Evolutionary conservation across 2,888 invertebrate species (phyloP).

Genomic region (Caenorhabditis sp.): DNA sequence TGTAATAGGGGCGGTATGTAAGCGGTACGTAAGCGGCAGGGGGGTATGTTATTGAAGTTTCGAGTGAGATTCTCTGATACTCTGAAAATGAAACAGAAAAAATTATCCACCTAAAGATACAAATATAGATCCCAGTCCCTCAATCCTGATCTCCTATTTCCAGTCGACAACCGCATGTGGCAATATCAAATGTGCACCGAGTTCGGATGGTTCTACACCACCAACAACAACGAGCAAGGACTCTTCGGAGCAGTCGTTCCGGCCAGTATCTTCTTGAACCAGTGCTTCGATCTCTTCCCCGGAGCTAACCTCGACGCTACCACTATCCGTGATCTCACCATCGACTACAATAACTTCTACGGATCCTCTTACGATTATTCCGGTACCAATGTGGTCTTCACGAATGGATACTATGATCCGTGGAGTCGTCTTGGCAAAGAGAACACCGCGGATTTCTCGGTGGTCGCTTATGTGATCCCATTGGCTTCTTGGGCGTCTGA

Average conservation of each 20-base stretch:
- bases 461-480: constrained; percentile 48
- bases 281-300: constrained; percentile 66
- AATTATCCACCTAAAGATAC: too few relatives aligned
- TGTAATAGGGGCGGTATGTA: too few relatives aligned
- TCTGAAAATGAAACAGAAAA: too few relatives aligned
- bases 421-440: constrained; percentile 51
- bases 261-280: constrained; percentile 58
- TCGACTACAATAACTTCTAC: constrained; percentile 40
- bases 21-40: too few relatives aligned
- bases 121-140: background rate
- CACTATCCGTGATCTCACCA: constrained; percentile 41
- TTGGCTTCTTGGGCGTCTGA: constrained; percentile 64
- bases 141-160: background rate
- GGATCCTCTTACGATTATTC: constrained; percentile 36
- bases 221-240: constrained; percentile 85
- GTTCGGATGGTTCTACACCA: constrained; percentile 95
- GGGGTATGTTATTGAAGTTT: too few relatives aligned
- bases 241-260: constrained; percentile 74
- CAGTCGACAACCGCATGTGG: constrained; percentile 88
- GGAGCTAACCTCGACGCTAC: constrained; percentile 54
- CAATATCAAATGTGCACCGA: constrained; percentile 96
- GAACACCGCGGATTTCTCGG: constrained; percentile 38
- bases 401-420: constrained; percentile 65
- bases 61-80: too few relatives aligned
- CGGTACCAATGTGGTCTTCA: constrained; percentile 71